phyloP scores from a whole-genome alignment of 2,888 invertebrate genomes.

The Rotaria socialis region DNA sequence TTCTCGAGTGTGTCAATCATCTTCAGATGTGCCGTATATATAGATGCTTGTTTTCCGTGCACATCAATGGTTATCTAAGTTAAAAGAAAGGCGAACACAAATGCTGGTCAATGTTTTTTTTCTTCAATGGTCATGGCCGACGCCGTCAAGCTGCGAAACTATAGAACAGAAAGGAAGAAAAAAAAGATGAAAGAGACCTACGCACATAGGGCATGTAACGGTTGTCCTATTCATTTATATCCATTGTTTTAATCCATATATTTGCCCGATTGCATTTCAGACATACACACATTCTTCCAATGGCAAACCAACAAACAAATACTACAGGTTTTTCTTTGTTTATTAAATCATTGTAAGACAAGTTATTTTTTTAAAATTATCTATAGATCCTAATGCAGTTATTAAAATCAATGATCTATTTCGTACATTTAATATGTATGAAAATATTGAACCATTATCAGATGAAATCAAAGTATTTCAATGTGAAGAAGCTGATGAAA shows the following conservation, averaged over 20 bases:
- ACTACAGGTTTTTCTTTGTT: neutral
- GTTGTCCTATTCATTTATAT: conserved; percentile 9
- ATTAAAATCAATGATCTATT: neutral
- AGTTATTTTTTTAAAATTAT: neutral
- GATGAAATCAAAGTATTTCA: conserved; percentile 32
- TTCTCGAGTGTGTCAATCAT: neutral
- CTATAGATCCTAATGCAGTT: neutral
- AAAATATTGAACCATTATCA: conserved; percentile 15
- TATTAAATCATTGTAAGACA: neutral
- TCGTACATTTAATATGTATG: conserved; percentile 34
- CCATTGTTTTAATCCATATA: neutral
- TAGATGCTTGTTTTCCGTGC: neutral
- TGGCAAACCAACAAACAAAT: neutral
- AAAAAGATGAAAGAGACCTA: conserved; percentile 12
- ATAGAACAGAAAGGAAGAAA: neutral
- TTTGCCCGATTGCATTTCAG: conserved; percentile 1
- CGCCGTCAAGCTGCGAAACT: conserved; percentile 10
- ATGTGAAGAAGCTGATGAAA: conserved; percentile 29
- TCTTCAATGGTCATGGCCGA: neutral
- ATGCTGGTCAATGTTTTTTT: neutral
- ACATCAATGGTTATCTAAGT: neutral
- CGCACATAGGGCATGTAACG: conserved; percentile 15
- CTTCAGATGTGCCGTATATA: neutral
- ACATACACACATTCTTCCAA: neutral
- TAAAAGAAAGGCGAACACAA: neutral